phyloP scores from a whole-genome alignment of 1,140 invertebrate species.

The Pinna nobilis region DNA sequence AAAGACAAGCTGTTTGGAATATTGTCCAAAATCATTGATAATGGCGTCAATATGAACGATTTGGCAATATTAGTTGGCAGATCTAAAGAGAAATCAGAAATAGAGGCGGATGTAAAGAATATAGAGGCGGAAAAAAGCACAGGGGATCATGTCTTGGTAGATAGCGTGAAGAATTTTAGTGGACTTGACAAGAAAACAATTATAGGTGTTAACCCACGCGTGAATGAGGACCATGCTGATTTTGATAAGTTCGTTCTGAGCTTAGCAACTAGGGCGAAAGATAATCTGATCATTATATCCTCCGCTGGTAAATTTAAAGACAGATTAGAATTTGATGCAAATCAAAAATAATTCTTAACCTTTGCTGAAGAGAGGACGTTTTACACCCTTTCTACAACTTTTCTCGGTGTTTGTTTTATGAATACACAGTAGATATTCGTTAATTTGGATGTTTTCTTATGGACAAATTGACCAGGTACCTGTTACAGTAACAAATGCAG shows the following conservation, averaged over 20 bases:
- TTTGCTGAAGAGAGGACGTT: neutral
- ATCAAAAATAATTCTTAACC: neutral
- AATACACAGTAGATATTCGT: too few species aligned
- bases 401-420: too few species aligned
- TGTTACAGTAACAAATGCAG: too few species aligned
- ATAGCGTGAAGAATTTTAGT: constrained; percentile 64
- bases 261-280: constrained; percentile 61
- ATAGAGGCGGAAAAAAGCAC: constrained; percentile 20
- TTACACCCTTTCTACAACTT: too few species aligned
- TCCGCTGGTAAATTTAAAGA: constrained; percentile 50
- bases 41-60: constrained; percentile 53
- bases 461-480: too few species aligned
- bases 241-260: constrained; percentile 63
- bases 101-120: constrained; percentile 19
- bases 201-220: constrained; percentile 62
- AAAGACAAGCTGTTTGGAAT: constrained; percentile 48
- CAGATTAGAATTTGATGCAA: neutral
- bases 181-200: constrained; percentile 58
- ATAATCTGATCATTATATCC: constrained; percentile 64
- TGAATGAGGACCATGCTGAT: constrained; percentile 61
- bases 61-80: constrained; percentile 62
- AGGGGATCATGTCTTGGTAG: constrained; percentile 34
- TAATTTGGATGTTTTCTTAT: too few species aligned
- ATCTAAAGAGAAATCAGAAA: constrained; percentile 29
- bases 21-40: constrained; percentile 42